Percentiles rank a stretch among this genome's conserved stretches.
Evolutionary conservation across 2,113 vertebrate species (phyloP).

Genomic region (Apus apus): DNA sequence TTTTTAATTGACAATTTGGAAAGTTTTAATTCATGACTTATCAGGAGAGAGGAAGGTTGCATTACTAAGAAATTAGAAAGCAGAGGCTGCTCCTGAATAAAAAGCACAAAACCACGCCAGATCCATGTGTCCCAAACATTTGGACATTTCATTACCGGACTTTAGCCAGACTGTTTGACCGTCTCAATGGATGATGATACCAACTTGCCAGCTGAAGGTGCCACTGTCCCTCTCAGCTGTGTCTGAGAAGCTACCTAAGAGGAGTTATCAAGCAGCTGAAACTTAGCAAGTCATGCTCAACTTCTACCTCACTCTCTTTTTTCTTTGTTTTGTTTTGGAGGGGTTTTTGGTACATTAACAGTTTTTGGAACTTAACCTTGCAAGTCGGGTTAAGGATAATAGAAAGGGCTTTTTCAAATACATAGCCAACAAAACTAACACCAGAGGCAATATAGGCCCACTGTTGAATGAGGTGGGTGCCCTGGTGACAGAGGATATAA

Average conservation of each 20-base stretch:
- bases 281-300: not conserved
- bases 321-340: not conserved
- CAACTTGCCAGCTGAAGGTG: not conserved
- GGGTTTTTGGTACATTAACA: not conserved
- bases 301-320: too few relatives aligned
- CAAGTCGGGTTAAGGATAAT: too few relatives aligned
- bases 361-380: too few relatives aligned
- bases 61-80: not conserved
- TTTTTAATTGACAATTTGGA: not conserved
- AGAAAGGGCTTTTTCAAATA: too few relatives aligned
- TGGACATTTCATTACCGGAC: not conserved
- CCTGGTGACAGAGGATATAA: too few relatives aligned
- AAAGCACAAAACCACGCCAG: not conserved
- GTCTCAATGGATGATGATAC: not conserved
- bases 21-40: constrained; percentile 20
- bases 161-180: not conserved
- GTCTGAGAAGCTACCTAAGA: not conserved
- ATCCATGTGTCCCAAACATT: not conserved
- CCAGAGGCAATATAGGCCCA: too few relatives aligned
- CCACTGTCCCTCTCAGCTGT: not conserved
- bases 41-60: not conserved
- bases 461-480: too few relatives aligned
- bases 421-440: too few relatives aligned
- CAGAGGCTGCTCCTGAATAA: not conserved
- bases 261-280: not conserved